Evolutionary conservation across 2,888 invertebrate genomes (phyloP), one percentile per base, ranked within the genome.

Genomic region (Dynastes grantii): DNA sequence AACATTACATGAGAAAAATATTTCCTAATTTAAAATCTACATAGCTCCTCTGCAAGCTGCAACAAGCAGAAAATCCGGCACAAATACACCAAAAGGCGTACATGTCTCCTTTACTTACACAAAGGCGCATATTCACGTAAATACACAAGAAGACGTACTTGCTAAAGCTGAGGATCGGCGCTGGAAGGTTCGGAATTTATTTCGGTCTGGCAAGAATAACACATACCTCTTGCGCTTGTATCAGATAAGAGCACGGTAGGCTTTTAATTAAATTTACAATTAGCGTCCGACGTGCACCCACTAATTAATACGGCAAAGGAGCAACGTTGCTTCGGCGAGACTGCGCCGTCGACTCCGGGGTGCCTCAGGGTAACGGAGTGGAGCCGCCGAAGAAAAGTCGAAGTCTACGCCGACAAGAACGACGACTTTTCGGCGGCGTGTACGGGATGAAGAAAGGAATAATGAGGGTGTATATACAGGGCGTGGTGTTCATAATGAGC

Each of bases 181-280:
- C 76, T 76, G 61, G 80, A 81, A 81, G 80, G 80, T 80, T 75
- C 85, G 85, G 85, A 86, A 86, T 86, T 86, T 86, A 86, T 85
- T 81, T 80, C 79, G 80, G 82, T 84, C 79, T 78, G 73, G 82
- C 81, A 84, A 84, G 85, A 85, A 85, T 86, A 86, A 86, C 85
- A 84, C 85, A 86, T 86, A 84, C 85, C 84, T 85, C 85, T 85
- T 84, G 82, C 78, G 81, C 83, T 75, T 82, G 84, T 84, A 87
- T 87, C 87, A 84, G 87, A 87, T 87, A 87, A 85, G 83, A 71
- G 84, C 83, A 82, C 83, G 85, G 85, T 84, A 84, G 85, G 85
- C 84, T 86, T 87, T 88, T 88, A 88, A 88, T 88, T 88, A 88
- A 87, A 87, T 87, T 88, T 86, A 86, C 88, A 88, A 88, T 88